Conservation (phyloP, 1,140 invertebrate species). For the Nasonia longicornis region DNA sequence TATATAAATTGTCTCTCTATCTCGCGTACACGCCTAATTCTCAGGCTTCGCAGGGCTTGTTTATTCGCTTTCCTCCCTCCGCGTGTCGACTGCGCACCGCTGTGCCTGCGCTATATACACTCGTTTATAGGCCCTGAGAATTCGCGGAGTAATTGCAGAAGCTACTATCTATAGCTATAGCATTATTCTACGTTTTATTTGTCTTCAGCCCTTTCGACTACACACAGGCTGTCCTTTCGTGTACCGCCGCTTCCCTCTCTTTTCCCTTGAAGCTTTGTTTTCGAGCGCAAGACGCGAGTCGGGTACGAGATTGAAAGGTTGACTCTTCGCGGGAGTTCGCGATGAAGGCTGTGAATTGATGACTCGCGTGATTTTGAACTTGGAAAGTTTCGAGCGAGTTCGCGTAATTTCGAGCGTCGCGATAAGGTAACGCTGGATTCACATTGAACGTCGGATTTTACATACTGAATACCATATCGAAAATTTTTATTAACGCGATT, state of each 20-base stretch:
- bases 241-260: not conserved
- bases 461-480: no score
- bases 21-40: slow-evolving; percentile 11
- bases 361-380: not conserved
- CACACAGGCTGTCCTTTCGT: not conserved
- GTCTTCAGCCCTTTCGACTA: slow-evolving; percentile 11
- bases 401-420: no score
- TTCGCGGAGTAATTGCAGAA: slow-evolving; percentile 30
- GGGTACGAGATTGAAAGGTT: not conserved
- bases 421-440: no score
- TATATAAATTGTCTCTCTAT: slow-evolving; percentile 12
- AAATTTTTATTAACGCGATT: no score
- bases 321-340: not conserved
- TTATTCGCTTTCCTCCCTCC: not conserved
- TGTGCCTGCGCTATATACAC: not conserved
- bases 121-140: slow-evolving; percentile 9
- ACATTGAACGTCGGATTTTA: no score
- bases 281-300: not conserved
- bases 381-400: no score
- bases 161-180: not conserved
- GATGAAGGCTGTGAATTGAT: not conserved
- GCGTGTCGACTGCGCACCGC: not conserved
- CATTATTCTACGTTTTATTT: slow-evolving; percentile 39
- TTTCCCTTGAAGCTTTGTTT: slow-evolving; percentile 22
- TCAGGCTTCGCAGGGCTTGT: not conserved